Conservation (phyloP, 2,113 vertebrate species). For the Nothobranchius furzeri region DNA sequence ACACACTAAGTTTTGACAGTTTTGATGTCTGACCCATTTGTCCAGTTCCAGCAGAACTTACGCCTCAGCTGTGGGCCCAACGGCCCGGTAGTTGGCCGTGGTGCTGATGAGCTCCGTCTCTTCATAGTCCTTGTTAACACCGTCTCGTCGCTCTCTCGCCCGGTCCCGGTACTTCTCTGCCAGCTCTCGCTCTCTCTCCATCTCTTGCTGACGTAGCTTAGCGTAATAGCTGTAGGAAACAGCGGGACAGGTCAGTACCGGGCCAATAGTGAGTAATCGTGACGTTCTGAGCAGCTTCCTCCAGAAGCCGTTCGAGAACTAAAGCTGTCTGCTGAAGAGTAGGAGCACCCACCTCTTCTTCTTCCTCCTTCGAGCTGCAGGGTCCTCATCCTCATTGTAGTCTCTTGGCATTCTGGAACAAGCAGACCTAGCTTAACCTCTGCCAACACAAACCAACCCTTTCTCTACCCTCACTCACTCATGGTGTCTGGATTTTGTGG, state of each 20-base stretch:
- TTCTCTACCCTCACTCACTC: slow-evolving; percentile 81
- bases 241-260: background rate
- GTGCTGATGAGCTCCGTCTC: slow-evolving; percentile 98
- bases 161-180: slow-evolving; percentile 96
- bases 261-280: too few relatives aligned
- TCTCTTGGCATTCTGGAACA: slow-evolving; percentile 93
- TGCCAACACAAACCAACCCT: rapidly evolving
- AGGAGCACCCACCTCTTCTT: slow-evolving; percentile 88
- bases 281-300: too few relatives aligned
- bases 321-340: too few relatives aligned
- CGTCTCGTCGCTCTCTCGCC: slow-evolving; percentile 92
- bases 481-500: slow-evolving; percentile 96
- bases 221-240: slow-evolving; percentile 89
- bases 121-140: slow-evolving; percentile 97
- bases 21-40: background rate
- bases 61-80: slow-evolving; percentile 95
- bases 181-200: slow-evolving; percentile 92
- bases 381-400: slow-evolving; percentile 98
- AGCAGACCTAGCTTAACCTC: background rate
- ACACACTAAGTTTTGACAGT: background rate
- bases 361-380: slow-evolving; percentile 94
- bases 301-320: too few relatives aligned
- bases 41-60: slow-evolving; percentile 33
- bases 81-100: slow-evolving; percentile 94
- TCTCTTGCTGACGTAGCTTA: slow-evolving; percentile 95